Evolutionary conservation across 1,140 invertebrate genomes (phyloP).

Genomic region (Bursaphelenchus mucronatus): DNA sequence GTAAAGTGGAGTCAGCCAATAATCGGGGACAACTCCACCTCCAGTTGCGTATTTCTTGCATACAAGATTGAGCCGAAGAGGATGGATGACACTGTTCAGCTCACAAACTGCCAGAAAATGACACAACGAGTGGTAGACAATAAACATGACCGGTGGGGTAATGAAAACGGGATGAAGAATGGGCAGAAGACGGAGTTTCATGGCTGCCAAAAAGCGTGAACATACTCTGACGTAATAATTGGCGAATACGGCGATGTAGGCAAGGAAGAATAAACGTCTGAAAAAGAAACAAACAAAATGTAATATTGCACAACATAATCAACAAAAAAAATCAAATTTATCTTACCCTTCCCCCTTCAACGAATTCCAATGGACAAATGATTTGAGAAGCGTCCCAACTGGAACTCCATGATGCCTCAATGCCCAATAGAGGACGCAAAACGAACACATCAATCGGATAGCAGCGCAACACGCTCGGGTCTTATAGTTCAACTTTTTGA

Average conservation of each 20-base stretch:
- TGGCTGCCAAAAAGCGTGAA: constrained; percentile 48
- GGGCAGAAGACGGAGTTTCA: constrained; percentile 36
- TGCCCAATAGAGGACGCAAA: constrained; percentile 25
- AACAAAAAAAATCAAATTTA: not conserved
- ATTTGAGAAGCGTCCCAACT: constrained; percentile 22
- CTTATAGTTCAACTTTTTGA: constrained; percentile 41
- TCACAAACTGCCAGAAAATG: constrained; percentile 36
- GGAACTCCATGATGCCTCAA: constrained; percentile 29
- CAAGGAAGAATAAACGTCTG: constrained; percentile 41
- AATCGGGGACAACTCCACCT: constrained; percentile 29
- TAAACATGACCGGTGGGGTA: constrained; percentile 39
- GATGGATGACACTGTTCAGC: constrained; percentile 31
- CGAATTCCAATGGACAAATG: constrained; percentile 20
- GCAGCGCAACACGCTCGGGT: constrained; percentile 35
- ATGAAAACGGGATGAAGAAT: constrained; percentile 44
- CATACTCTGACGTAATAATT: constrained; percentile 37
- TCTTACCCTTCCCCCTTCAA: constrained; percentile 28
- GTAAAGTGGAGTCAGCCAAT: constrained; percentile 36
- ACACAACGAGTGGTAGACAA: constrained; percentile 23
- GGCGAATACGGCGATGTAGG: constrained; percentile 23
- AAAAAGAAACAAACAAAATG: constrained; percentile 20
- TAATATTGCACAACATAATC: constrained; percentile 5
- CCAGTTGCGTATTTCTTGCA: constrained; percentile 31
- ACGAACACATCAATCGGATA: constrained; percentile 30
- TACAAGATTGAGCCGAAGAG: constrained; percentile 29